Evolutionary conservation across 2,888 invertebrate species (phyloP).

Genomic region (Pyrgus malvae): DNA sequence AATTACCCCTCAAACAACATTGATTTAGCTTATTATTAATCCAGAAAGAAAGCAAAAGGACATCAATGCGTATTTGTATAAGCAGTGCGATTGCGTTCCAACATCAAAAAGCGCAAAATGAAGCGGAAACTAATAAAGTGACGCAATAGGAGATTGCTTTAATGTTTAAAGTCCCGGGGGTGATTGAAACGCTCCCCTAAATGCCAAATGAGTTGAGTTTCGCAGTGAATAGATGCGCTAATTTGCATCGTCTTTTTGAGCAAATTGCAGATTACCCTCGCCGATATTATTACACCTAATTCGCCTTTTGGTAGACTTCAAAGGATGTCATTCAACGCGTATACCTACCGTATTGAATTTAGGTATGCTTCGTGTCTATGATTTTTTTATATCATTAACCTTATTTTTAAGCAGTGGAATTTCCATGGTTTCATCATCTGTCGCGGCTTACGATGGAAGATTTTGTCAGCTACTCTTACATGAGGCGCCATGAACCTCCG

Average conservation of each 20-base stretch:
- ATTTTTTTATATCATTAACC: no score
- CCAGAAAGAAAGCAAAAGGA: conserved; percentile 37
- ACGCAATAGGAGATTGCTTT: conserved; percentile 75
- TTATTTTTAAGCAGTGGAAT: no score
- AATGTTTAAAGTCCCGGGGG: conserved; percentile 71
- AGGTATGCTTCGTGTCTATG: no score
- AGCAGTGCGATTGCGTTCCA: conserved; percentile 61
- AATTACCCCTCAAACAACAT: no score
- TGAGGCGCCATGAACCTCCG: no score
- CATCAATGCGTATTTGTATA: conserved; percentile 48
- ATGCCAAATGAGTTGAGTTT: conserved; percentile 66
- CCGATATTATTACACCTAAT: conserved; percentile 27
- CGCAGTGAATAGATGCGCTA: conserved; percentile 76
- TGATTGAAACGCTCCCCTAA: conserved; percentile 73
- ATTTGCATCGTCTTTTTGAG: conserved; percentile 73
- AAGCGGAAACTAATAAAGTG: conserved; percentile 76
- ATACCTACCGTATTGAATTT: no score
- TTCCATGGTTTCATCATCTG: no score
- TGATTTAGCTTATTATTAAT: no score
- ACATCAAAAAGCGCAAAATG: conserved; percentile 76
- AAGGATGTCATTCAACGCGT: not conserved
- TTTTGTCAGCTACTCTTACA: no score
- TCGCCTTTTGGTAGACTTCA: conserved; percentile 18
- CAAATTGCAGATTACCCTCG: conserved; percentile 37
- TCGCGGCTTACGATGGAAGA: no score